Evolutionary conservation across 92 coral and sea anemone genomes (phyloP).

Genomic region (Palythoa grandiflora): DNA sequence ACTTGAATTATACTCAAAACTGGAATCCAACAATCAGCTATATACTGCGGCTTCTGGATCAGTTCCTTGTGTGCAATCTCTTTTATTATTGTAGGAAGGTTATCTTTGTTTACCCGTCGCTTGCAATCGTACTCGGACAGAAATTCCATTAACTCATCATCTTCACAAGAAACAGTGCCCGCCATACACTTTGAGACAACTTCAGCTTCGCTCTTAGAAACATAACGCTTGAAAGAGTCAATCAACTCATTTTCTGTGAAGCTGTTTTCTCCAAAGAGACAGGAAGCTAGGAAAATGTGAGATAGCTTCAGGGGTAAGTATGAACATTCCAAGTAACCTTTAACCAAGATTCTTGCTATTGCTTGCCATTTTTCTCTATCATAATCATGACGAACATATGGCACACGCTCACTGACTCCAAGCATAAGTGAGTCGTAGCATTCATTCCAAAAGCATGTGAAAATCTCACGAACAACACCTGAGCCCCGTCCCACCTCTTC

Average conservation of each 20-base stretch:
- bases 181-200: conserved; percentile 56
- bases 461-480: conserved; percentile 70
- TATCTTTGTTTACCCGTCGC: conserved; percentile 30
- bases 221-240: conserved; percentile 58
- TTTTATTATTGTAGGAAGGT: conserved; percentile 28
- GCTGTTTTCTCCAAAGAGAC: conserved; percentile 57
- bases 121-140: conserved; percentile 53
- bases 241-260: conserved; percentile 29
- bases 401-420: conserved; percentile 64
- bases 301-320: conserved; percentile 57
- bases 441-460: conserved; percentile 68
- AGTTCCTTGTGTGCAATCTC: conserved; percentile 54
- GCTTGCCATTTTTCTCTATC: conserved; percentile 43
- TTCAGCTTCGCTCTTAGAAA: conserved; percentile 54
- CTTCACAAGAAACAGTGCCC: conserved; percentile 41
- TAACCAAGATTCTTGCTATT: conserved; percentile 64
- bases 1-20: conserved; percentile 22
- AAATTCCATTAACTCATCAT: conserved; percentile 64
- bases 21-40: conserved; percentile 44
- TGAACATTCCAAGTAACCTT: conserved; percentile 51
- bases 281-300: conserved; percentile 46
- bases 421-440: conserved; percentile 64
- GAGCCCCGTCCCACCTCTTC: conserved; percentile 58
- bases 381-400: conserved; percentile 64
- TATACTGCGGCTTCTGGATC: conserved; percentile 53